A percentile compares a stretch with the other conserved stretches of the same genome.
These are phyloP conservation scores for Dolichoris vasculosae DNA, from an alignment of 1,140 invertebrate species.

Conservation along the genomic window DNA sequence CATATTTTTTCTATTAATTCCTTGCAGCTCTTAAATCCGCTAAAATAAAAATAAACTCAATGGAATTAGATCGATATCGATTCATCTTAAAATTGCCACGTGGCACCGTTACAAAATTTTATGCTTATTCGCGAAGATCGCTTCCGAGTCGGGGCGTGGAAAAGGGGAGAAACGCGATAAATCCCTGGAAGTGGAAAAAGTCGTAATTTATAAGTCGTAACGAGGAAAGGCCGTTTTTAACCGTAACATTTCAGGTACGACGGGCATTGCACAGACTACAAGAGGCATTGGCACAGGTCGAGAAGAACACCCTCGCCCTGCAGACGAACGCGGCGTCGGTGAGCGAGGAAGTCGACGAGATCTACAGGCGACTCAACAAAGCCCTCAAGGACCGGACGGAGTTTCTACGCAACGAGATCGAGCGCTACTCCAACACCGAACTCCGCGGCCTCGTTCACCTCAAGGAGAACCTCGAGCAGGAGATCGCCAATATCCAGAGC, in stretches of 20 bases:
- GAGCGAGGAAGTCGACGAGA: slow-evolving; percentile 93
- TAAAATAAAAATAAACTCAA: background rate
- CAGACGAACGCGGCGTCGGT: slow-evolving; percentile 90
- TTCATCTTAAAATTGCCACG: no score
- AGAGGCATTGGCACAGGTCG: slow-evolving; percentile 87
- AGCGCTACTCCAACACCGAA: slow-evolving; percentile 89
- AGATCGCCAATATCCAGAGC: slow-evolving; percentile 93
- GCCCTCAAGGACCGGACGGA: slow-evolving; percentile 94
- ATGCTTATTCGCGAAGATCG: no score
- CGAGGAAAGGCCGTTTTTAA: background rate
- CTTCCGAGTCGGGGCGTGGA: no score
- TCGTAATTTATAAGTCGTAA: no score
- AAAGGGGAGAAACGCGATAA: no score
- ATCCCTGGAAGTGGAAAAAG: no score
- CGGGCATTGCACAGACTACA: slow-evolving; percentile 89
- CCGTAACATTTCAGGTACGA: slow-evolving; percentile 75
- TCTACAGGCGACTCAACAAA: slow-evolving; percentile 90
- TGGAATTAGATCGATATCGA: no score
- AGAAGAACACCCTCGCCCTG: slow-evolving; percentile 88
- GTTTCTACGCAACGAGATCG: slow-evolving; percentile 89
- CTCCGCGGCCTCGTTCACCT: slow-evolving; percentile 86
- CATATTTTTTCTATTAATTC: background rate
- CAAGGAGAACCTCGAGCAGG: slow-evolving; percentile 94
- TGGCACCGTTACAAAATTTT: no score
- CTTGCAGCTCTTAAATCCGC: background rate